A percentile compares a stretch with the other conserved stretches of the same genome.
Evolutionary conservation across 2,888 invertebrate genomes (phyloP).

Genomic region (Andrena minutula): DNA sequence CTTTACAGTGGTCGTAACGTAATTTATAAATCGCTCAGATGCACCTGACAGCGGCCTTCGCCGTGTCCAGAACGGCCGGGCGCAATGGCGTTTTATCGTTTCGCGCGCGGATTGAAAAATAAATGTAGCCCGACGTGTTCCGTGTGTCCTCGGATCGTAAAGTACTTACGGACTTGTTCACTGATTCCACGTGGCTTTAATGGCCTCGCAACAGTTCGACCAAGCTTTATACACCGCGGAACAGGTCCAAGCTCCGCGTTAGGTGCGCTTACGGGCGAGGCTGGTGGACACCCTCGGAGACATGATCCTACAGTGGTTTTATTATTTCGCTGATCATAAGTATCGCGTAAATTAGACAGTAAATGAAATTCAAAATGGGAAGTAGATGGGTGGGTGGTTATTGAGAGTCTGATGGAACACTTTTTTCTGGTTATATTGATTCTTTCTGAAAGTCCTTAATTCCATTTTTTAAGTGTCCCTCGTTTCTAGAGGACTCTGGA

Average conservation of each 20-base stretch:
- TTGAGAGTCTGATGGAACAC: not conserved
- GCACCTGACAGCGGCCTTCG: constrained; percentile 64
- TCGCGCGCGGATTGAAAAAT: constrained; percentile 56
- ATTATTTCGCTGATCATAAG: not conserved
- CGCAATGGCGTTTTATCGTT: constrained; percentile 67
- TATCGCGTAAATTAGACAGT: not conserved
- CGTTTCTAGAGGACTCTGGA: not conserved
- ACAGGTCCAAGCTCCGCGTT: not conserved
- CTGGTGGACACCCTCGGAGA: not conserved
- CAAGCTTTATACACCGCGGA: constrained; percentile 10
- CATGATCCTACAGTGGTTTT: not conserved
- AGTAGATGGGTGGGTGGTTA: not conserved
- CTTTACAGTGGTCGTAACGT: constrained; percentile 47
- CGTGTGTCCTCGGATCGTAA: constrained; percentile 49
- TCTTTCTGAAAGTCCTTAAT: not conserved
- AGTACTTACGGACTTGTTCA: constrained; percentile 48
- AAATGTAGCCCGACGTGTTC: constrained; percentile 41
- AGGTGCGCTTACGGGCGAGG: not conserved
- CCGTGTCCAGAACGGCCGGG: constrained; percentile 12
- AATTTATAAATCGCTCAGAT: constrained; percentile 64
- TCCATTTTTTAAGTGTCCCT: not conserved
- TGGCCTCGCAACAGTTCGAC: constrained; percentile 14
- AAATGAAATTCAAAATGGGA: not conserved
- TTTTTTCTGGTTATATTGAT: not conserved
- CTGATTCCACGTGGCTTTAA: constrained; percentile 54